Evolutionary conservation across 2,888 invertebrate genomes (phyloP).

Genomic region (Ochropleura leucogaster): DNA sequence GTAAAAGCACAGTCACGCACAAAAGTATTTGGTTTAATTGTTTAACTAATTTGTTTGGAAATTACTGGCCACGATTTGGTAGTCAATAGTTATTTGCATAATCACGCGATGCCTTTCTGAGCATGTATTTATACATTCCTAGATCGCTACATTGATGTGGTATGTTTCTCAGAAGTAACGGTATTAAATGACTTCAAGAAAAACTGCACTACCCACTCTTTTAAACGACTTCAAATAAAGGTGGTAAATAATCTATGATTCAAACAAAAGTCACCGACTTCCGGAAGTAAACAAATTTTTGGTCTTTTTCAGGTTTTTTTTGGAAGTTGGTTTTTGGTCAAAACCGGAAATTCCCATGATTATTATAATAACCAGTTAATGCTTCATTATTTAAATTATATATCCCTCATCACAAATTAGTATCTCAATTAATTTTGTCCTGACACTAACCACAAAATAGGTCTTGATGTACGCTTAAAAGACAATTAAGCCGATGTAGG

Average conservation of each 20-base stretch:
- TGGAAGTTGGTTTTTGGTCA: not conserved
- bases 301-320: too few relatives aligned
- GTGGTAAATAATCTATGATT: too few relatives aligned
- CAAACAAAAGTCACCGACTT: too few relatives aligned
- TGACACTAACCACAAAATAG: not conserved
- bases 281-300: too few relatives aligned
- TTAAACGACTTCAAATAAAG: too few relatives aligned
- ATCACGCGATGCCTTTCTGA: conserved; percentile 20
- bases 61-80: conserved; percentile 36
- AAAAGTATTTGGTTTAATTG: conserved; percentile 47
- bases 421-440: not conserved
- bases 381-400: not conserved
- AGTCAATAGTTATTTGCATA: conserved; percentile 43
- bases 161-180: not conserved
- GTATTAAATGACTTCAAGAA: not conserved
- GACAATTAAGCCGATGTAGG: conserved; percentile 11
- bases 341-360: not conserved
- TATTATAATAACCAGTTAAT: not conserved
- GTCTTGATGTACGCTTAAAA: not conserved
- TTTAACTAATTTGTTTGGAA: conserved; percentile 39
- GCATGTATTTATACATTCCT: not conserved
- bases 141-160: not conserved
- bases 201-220: not conserved
- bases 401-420: not conserved
- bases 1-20: conserved; percentile 44